Conservation (phyloP, 2,797 vertebrate genomes). For the Helostoma temminkii region DNA sequence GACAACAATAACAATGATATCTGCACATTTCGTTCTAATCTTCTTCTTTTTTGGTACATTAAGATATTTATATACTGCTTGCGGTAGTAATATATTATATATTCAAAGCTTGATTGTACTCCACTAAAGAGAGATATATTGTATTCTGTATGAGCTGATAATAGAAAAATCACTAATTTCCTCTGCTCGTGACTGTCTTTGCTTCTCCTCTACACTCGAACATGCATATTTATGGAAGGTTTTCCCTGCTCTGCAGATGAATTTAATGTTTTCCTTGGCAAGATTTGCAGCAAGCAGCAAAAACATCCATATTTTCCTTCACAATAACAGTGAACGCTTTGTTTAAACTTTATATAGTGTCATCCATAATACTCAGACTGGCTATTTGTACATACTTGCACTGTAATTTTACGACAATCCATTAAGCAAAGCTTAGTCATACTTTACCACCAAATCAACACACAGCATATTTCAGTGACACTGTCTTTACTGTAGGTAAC, state of each 20-base stretch:
- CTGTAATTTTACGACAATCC: not conserved
- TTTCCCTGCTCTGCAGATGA: slow-evolving; percentile 15
- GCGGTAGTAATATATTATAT: slow-evolving; percentile 6
- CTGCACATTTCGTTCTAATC: not conserved
- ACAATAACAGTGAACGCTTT: slow-evolving; percentile 19
- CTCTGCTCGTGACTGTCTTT: not conserved
- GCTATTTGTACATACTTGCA: slow-evolving; percentile 1
- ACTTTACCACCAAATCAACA: slow-evolving; percentile 3
- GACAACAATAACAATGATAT: not conserved
- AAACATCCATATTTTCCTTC: slow-evolving; percentile 10
- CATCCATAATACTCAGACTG: slow-evolving; percentile 16
- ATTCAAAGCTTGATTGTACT: slow-evolving; percentile 24
- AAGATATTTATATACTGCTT: slow-evolving; percentile 24
- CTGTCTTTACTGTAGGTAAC: not conserved
- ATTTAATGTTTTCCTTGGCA: not conserved
- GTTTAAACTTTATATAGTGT: slow-evolving; percentile 8
- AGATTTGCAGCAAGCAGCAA: slow-evolving; percentile 7
- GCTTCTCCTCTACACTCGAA: not conserved
- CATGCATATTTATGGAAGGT: slow-evolving; percentile 5
- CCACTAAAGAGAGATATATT: slow-evolving; percentile 8
- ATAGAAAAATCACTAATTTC: slow-evolving; percentile 4
- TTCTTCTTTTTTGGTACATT: slow-evolving; percentile 1
- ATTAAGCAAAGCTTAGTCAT: slow-evolving; percentile 27
- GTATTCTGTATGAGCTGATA: slow-evolving; percentile 17
- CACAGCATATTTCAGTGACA: not conserved